Base-by-base conservation (phyloP, 2,797 vertebrate species). In the Balearica regulorum region DNA sequence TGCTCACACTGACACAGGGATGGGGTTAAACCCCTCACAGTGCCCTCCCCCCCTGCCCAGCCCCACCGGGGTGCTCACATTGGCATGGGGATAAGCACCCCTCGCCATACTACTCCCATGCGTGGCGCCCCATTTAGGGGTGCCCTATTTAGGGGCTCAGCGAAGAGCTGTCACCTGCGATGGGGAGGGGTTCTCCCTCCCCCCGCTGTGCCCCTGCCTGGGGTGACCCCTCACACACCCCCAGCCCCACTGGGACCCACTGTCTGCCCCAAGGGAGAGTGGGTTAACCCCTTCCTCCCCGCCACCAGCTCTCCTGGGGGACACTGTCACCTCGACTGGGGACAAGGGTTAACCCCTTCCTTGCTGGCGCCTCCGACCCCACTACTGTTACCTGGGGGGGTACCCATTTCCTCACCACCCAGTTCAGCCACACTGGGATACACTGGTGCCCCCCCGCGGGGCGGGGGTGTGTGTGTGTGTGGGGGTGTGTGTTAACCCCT, bases 401-500 rank as follows among this genome's bases (percentile, higher is more conserved):
- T n/a, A 79, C 26, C 31, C 69, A 31, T 6, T 49, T 39, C 33
- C 26, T 57, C 41, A 72, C 2, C n/a, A 57, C 22, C 10, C 60
- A 53, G 35, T 57, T 66, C 39, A 89, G 62, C 15, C 28, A 31
- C 62, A 46, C 55, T 37, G 68, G 76, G 43, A 70, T 5, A 61
- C 11, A 72, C 9, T 41, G 37, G 49, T 51, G 51, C 1, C 14
- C 9, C 9, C 4, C 15, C 26, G 3, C 0, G 1, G 0, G 4
- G 8, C 6, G 17, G 7, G 9, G 18, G 5, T 7, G 4, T 26
- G 14, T 6, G 25, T 2, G 8, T 13, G 11, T 21, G 49, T 4
- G 49, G n/a, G n/a, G n/a, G n/a, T n/a, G n/a, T n/a, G 49, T 4
- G 21, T 54, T 83, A 90, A 93, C 60, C 71, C 21, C 16, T 73